Conservation (phyloP, 2,113 vertebrate species). For the Camelus dromedarius region DNA sequence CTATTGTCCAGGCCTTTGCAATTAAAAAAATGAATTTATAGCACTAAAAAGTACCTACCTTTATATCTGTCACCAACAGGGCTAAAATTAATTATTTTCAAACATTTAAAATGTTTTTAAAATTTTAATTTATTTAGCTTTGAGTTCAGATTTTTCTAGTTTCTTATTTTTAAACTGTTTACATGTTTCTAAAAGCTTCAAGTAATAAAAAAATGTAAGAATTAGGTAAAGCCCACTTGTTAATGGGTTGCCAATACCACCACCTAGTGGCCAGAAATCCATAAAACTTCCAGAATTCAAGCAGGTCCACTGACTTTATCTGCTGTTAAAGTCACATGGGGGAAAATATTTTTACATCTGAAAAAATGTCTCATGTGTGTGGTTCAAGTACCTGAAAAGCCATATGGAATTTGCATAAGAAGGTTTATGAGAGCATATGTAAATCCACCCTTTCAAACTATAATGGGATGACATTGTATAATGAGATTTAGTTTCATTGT, state of each 20-base stretch:
- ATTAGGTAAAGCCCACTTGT: background rate
- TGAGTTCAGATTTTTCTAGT: background rate
- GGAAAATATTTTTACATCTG: conserved; percentile 1
- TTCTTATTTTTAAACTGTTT: conserved; percentile 48
- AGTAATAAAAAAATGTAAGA: background rate
- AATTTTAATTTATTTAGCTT: background rate
- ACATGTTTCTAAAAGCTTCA: conserved; percentile 6
- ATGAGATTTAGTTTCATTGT: conserved; percentile 46
- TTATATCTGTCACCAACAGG: background rate
- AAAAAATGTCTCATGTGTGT: background rate
- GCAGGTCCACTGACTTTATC: background rate
- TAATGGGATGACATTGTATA: background rate
- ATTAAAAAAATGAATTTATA: conserved; percentile 40
- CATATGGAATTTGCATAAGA: background rate
- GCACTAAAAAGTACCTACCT: background rate
- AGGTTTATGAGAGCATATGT: conserved; percentile 14
- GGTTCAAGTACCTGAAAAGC: background rate
- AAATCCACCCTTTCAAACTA: conserved; percentile 36
- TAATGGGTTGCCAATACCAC: conserved; percentile 63
- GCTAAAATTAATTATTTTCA: conserved; percentile 61
- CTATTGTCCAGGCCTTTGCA: background rate
- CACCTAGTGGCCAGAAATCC: conserved; percentile 81
- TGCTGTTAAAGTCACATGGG: fast-evolving
- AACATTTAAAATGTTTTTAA: background rate
- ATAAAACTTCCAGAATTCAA: conserved; percentile 31